Conservation (phyloP, 2,888 invertebrate species). For the Drosophila quasianomalipes region DNA sequence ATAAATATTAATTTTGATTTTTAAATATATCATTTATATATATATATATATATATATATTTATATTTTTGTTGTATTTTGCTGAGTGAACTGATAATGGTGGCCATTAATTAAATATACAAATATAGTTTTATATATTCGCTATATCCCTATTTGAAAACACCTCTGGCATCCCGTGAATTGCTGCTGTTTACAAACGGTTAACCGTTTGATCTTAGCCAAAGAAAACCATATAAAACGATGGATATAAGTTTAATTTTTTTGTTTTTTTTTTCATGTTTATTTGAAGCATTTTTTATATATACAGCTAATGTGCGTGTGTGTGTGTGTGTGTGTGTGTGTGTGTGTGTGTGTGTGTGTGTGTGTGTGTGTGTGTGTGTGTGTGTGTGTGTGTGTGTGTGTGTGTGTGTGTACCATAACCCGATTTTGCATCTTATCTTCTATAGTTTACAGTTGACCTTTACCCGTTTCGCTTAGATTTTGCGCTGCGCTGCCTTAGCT, state of each 20-base stretch:
- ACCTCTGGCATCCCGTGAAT: neutral
- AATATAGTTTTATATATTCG: neutral
- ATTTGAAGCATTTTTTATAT: constrained; percentile 66
- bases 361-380: neutral
- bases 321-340: constrained; percentile 3
- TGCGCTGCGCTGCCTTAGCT: constrained; percentile 33
- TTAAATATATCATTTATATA: neutral
- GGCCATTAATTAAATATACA: neutral
- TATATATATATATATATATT: neutral
- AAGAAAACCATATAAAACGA: constrained; percentile 14
- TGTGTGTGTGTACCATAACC: constrained; percentile 59
- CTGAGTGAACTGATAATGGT: neutral
- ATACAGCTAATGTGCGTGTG: constrained; percentile 52
- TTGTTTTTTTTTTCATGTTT: constrained; percentile 42
- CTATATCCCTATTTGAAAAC: neutral
- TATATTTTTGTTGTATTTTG: neutral
- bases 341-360: constrained; percentile 1
- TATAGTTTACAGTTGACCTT: constrained; percentile 50
- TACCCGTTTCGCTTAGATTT: constrained; percentile 51
- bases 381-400: constrained; percentile 10
- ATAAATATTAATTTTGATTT: neutral
- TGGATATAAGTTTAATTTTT: constrained; percentile 3
- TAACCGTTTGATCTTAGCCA: constrained; percentile 32
- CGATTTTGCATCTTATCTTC: constrained; percentile 28
- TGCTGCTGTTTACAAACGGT: constrained; percentile 17